Evolutionary conservation across 1,140 invertebrate species (phyloP).

Genomic region (Holcopasites calliopsidis): DNA sequence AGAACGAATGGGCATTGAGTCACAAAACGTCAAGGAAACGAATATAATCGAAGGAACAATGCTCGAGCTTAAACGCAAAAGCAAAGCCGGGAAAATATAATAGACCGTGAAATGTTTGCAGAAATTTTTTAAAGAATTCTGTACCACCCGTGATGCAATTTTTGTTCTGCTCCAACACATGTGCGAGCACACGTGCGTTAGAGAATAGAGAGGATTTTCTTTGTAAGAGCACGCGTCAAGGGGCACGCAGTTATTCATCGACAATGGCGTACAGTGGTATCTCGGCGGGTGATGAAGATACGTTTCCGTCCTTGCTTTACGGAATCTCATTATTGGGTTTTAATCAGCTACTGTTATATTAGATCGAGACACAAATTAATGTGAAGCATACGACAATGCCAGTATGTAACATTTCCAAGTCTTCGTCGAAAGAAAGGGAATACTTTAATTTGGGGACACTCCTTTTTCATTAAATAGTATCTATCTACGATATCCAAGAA

Average conservation of each 20-base stretch:
- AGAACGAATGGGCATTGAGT: no score
- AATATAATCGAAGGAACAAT: background rate
- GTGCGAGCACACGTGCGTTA: background rate
- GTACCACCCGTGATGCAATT: background rate
- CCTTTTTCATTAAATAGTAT: no score
- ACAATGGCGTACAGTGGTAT: background rate
- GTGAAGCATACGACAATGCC: background rate
- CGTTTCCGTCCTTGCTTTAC: background rate
- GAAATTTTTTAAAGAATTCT: background rate
- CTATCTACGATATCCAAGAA: no score
- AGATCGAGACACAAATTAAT: background rate
- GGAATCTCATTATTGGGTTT: background rate
- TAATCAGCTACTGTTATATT: background rate
- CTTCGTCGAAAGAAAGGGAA: no score
- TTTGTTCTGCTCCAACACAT: background rate
- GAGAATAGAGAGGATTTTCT: constrained; percentile 1
- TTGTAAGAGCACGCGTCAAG: constrained; percentile 16
- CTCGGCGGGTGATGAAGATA: background rate
- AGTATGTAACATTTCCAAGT: no score
- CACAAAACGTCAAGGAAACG: no score
- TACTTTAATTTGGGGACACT: no score
- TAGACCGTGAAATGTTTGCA: background rate
- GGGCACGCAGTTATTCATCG: constrained; percentile 7
- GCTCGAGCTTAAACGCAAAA: background rate
- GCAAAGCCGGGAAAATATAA: background rate